Base-by-base conservation (phyloP, 2,113 vertebrate species). In the Pedionomus torquatus region DNA sequence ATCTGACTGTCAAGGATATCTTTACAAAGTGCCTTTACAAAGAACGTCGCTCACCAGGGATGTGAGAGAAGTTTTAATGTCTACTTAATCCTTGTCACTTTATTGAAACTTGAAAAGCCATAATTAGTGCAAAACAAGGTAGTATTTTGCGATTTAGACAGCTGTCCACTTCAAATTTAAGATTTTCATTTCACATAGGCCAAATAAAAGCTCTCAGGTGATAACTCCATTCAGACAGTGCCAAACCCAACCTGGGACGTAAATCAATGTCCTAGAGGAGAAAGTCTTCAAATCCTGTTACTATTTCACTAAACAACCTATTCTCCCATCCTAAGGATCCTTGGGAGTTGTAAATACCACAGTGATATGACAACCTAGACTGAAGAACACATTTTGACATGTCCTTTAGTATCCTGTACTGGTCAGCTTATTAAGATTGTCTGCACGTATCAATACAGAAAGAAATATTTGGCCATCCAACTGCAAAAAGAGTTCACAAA, bases 401-500 rank as follows among this genome's bases (percentile, higher is more conserved):
- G 64, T 78, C 37, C 43, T 82, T 79, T 87, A 52, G 33, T 49
- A 71, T 35, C 35, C n/a, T 89, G 55, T 44, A 76, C 48, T 51
- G 72, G 72, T 79, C 95, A 95, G 19, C 49, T 82, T 84, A 76
- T 89, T 95, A 84, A 84, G 60, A 89, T 64, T 89, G 44, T 46
- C 83, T 65, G 80, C 90, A 97, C 8, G 0, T 91, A 68, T 63
- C 51, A 49, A 65, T 33, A 89, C 31, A 85, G 87, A 93, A 93
- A 94, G 65, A 96, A 96, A 87, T 75, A 93, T 75, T 81, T 95
- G 83, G 37, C 52, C 52, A 91, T 52, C 58, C 83, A 89, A 82
- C 90, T 82, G 65, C 60, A 93, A 96, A 92, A 93, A 82, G 76
- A 87, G 52, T 84, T 87, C 86, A 96, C 95, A 88, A 91, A 96